These are phyloP conservation scores for Lasioglossum marginatum DNA, from an alignment of 2,888 invertebrate genomes.

Conservation along the genomic window DNA sequence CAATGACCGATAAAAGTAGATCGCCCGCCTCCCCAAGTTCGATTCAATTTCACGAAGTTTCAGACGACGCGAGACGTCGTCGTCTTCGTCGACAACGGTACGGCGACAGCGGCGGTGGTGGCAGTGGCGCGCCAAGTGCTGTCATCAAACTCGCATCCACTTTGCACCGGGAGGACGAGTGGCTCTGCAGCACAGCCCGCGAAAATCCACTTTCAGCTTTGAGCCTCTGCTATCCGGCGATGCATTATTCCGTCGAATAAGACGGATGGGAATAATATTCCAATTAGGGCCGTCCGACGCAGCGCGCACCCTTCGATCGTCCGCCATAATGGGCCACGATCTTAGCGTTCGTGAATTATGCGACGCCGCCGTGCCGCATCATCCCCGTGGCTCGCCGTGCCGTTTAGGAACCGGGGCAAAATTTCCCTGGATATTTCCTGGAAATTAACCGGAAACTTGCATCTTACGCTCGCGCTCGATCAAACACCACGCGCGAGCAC, in stretches of 20 bases:
- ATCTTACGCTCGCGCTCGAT: not conserved
- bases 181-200: slow-evolving; percentile 27
- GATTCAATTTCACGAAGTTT: slow-evolving; percentile 66
- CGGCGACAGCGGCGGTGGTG: slow-evolving; percentile 21
- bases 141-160: slow-evolving; percentile 66
- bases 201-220: slow-evolving; percentile 57
- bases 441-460: not conserved
- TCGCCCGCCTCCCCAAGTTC: slow-evolving; percentile 52
- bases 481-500: not conserved
- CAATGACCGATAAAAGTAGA: slow-evolving; percentile 53
- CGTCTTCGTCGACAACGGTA: not conserved
- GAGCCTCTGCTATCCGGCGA: slow-evolving; percentile 11
- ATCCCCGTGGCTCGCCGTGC: not conserved
- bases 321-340: slow-evolving; percentile 16
- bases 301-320: slow-evolving; percentile 16
- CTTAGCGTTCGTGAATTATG: slow-evolving; percentile 41
- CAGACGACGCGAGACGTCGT: slow-evolving; percentile 16
- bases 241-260: slow-evolving; percentile 43
- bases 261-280: slow-evolving; percentile 47
- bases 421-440: slow-evolving; percentile 8
- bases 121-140: slow-evolving; percentile 41
- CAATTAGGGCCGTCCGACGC: slow-evolving; percentile 45
- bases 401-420: not conserved
- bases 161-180: slow-evolving; percentile 52
- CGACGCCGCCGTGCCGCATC: not conserved